Base-by-base conservation (phyloP, 2,797 vertebrate species). In the Ptychadena robeensis region DNA sequence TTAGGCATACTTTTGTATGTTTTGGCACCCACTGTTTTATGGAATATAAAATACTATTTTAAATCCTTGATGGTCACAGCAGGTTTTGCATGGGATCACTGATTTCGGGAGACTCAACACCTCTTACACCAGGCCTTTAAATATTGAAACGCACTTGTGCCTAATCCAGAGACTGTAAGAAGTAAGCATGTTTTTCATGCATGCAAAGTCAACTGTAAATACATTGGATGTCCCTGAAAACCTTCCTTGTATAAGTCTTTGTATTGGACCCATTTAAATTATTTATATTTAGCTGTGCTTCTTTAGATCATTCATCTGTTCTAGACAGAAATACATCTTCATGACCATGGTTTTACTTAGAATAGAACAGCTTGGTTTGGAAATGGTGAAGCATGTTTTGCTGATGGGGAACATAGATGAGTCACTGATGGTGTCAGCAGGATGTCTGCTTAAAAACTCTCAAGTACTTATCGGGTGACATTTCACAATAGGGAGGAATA, bases 311-410 rank as follows among this genome's bases (percentile, higher is more conserved):
- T 71, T 78, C 32, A 57, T 65, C 10, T 44, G 14, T 69, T 65
- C 74, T 74, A 78, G 81, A 72, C 74, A 78, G 44, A 63, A 65
- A 65, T 78, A 61, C 37, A 7, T 28, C 37, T 38, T 59, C 22
- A 5, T 14, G 37, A 63, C 48, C 18, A 12, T 57, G 30, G 57
- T 78, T 78, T 38, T 12, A 1, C 67, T 31, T 53, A 73, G 81
- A 78, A 83, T 83, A 83, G 81, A 83, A 66, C 81, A 72, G 81
- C 73, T 35, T 48, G 74, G 31, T 38, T 57, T 69, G 67, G 74
- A 78, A 83, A 83, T 35, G 77, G 67, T 71, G 73, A 83, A 38
- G 74, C 38, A 27, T 65, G 27, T 64, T 35, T 73, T 40, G 37
- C 66, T 70, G 34, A 76, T 63, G 10, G 64, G 68, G n/a, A 44